Conservation (phyloP, 2,888 invertebrate species). For the Blastobasis lacticolella region DNA sequence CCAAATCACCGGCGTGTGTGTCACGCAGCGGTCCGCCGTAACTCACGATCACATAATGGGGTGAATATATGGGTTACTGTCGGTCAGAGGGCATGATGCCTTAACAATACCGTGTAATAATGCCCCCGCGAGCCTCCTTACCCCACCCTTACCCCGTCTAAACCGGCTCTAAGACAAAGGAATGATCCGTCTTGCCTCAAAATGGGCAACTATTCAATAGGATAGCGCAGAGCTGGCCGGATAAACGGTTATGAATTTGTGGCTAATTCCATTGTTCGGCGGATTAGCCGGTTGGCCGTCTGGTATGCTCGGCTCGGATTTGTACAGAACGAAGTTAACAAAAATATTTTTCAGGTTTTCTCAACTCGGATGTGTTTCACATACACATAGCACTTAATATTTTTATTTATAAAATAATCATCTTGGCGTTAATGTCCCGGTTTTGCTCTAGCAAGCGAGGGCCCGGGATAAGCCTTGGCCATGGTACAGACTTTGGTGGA, state of each 20-base stretch:
- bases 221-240: conserved; percentile 11
- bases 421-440: too few species aligned
- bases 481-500: too few species aligned
- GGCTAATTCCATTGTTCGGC: too few species aligned
- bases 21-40: conserved; percentile 26
- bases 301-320: too few species aligned
- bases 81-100: conserved; percentile 54
- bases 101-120: conserved; percentile 53
- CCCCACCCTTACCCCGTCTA: conserved; percentile 21
- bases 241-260: neutral
- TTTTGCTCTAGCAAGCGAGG: too few species aligned
- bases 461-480: too few species aligned
- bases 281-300: too few species aligned
- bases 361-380: too few species aligned
- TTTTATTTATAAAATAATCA: too few species aligned
- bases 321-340: too few species aligned
- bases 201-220: conserved; percentile 27
- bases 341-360: too few species aligned
- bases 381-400: too few species aligned
- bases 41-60: conserved; percentile 64
- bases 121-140: conserved; percentile 23
- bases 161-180: conserved; percentile 33
- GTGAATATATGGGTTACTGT: conserved; percentile 62
- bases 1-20: conserved; percentile 17
- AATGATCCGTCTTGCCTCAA: conserved; percentile 23